A percentile compares a stretch with the other conserved stretches of the same genome.
phyloP scores from a whole-genome alignment of 2,113 vertebrate species.

The Anarhynchus alexandrinus region DNA sequence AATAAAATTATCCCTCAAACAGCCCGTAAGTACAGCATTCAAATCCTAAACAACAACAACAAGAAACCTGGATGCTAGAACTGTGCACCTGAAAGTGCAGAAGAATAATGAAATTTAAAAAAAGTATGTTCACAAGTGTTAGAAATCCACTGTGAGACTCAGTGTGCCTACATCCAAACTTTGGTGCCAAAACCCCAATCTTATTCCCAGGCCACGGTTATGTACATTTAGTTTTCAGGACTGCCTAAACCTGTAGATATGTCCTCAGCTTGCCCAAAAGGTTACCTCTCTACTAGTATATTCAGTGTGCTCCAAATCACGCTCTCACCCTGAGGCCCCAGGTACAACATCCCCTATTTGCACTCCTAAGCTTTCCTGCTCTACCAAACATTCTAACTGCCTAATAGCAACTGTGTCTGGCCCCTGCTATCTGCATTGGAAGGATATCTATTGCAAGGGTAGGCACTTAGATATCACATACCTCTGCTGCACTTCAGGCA shows the following conservation, averaged over 20 bases:
- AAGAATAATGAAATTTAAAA: background rate
- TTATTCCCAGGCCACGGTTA: background rate
- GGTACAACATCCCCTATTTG: background rate
- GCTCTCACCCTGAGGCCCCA: background rate
- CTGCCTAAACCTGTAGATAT: background rate
- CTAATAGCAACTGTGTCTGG: background rate
- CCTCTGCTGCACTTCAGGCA: background rate
- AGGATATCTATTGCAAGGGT: fast-evolving
- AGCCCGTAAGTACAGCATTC: background rate
- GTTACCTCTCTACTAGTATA: background rate
- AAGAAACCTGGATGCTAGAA: background rate
- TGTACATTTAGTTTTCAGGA: background rate
- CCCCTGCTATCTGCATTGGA: background rate
- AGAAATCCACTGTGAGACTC: background rate
- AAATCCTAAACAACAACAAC: background rate
- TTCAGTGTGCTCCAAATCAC: background rate
- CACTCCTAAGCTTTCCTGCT: background rate
- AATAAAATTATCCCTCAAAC: background rate
- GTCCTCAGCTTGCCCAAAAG: background rate
- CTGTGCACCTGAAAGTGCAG: background rate
- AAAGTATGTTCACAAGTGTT: background rate
- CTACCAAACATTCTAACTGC: background rate
- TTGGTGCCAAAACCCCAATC: background rate
- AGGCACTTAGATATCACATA: fast-evolving
- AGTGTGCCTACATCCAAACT: background rate